Evolutionary conservation across 2,797 vertebrate species (phyloP).

Genomic region (Falco berigora): DNA sequence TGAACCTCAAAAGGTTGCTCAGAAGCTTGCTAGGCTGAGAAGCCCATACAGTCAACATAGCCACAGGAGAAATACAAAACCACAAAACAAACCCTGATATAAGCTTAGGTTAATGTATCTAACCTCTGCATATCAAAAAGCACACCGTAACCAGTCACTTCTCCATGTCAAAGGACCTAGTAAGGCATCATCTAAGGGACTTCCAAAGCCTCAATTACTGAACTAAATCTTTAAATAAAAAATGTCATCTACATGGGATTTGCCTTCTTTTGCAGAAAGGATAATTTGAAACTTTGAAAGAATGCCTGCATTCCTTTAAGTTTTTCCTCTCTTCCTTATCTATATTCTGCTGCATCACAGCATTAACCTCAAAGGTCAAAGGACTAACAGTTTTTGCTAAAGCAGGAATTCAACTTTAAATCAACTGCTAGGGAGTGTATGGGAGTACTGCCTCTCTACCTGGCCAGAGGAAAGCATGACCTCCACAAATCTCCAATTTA

Average conservation of each 20-base stretch:
- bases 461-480: not conserved
- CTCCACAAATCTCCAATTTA: not conserved
- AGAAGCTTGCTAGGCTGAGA: not conserved
- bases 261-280: not conserved
- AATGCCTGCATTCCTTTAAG: not conserved
- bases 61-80: not conserved
- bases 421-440: not conserved
- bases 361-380: not conserved
- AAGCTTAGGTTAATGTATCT: not conserved
- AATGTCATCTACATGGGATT: not conserved
- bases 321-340: not conserved
- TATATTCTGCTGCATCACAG: not conserved
- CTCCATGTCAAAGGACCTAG: not conserved
- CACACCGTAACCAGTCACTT: not conserved
- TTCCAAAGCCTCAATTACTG: not conserved
- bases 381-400: not conserved
- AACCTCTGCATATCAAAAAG: not conserved
- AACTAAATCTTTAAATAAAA: not conserved
- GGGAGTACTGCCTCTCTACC: not conserved
- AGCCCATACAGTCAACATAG: not conserved
- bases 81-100: not conserved
- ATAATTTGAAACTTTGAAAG: not conserved
- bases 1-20: not conserved
- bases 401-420: constrained; percentile 7
- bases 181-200: not conserved